Evolutionary conservation across 2,888 invertebrate species (phyloP), one percentile per base, ranked within the genome.

Genomic region (Rambutsinella grinnellia): DNA sequence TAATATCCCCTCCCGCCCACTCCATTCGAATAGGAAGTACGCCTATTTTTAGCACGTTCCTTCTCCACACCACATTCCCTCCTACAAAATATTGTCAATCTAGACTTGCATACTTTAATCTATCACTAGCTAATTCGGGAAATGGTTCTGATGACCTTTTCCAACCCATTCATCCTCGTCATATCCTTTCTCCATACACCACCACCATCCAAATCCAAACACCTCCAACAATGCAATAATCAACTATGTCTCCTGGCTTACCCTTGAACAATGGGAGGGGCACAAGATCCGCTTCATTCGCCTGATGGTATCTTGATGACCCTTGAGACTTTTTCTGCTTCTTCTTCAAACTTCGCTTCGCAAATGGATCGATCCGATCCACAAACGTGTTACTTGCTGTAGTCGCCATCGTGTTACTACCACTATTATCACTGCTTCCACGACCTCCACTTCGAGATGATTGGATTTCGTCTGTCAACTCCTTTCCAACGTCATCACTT

Each of bases 331-430:
- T 95, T 90, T 96, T 97, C 87, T 96, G 95, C 89, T 99, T 97
- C 91, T 98, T 96, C 90, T 97, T 96, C 86, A 97, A 89, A 86
- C 98, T 97, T 88, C 97, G 92, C 91, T 98, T 99, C 85, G 96
- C 95, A 90, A 99, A 99, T 86, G 99, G 99, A 91, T 99, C 99
- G 90, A 99, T 98, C 89, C 97, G 94, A 91, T 99, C 98, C 90
- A 97, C 97, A 91, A 97, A 95, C 88, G 94, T 93, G 90, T 77
- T 79, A 51, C 69, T 82, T 23, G 85, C 84, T 58, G 85, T 84
- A 74, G 86, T 78, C 76, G 83, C 83, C 83, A 83, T 83, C 58
- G 79, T 78, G 62, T 58, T 54, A 67, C 67, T 71, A 62, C 71
- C 27, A 44, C 60, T 66, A 13, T 49, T 68, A 60, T 71, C 72